A percentile compares a stretch with the other conserved stretches of the same genome.
Evolutionary conservation across 2,113 vertebrate species (phyloP).

Genomic region (Lanius collurio): DNA sequence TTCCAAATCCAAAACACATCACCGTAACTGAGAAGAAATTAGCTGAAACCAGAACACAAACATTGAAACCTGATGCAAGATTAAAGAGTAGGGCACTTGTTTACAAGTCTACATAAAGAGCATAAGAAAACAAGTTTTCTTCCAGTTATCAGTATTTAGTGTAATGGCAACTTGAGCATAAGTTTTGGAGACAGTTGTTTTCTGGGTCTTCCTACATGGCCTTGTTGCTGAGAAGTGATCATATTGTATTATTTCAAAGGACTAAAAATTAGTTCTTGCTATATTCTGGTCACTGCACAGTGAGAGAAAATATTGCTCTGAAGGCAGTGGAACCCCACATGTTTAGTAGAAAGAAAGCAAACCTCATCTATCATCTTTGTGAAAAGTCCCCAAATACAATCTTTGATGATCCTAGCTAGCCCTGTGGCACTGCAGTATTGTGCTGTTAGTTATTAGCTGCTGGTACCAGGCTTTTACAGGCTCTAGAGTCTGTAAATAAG

Average conservation of each 20-base stretch:
- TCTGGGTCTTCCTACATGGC: background rate
- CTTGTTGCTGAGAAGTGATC: background rate
- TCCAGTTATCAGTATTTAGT: background rate
- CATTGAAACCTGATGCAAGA: background rate
- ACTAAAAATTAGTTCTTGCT: background rate
- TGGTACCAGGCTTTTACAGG: background rate
- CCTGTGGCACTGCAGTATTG: background rate
- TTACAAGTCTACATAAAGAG: background rate
- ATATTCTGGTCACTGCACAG: background rate
- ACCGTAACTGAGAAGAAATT: background rate
- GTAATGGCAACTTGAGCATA: background rate
- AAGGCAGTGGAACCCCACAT: background rate
- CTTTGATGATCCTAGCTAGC: background rate
- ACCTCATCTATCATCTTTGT: conserved; percentile 62
- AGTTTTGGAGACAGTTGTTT: background rate
- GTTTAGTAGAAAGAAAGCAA: conserved; percentile 56
- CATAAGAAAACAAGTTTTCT: fast-evolving
- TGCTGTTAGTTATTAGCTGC: conserved; percentile 13
- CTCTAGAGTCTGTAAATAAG: background rate
- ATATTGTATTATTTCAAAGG: background rate
- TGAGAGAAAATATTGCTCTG: conserved; percentile 22
- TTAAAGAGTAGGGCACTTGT: background rate
- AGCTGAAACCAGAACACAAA: background rate
- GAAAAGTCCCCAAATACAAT: background rate
- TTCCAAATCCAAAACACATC: background rate